Percentiles rank a stretch among this genome's conserved stretches.
Evolutionary conservation across 2,888 invertebrate species (phyloP).

Genomic region (Nesidiocoris tenuis): DNA sequence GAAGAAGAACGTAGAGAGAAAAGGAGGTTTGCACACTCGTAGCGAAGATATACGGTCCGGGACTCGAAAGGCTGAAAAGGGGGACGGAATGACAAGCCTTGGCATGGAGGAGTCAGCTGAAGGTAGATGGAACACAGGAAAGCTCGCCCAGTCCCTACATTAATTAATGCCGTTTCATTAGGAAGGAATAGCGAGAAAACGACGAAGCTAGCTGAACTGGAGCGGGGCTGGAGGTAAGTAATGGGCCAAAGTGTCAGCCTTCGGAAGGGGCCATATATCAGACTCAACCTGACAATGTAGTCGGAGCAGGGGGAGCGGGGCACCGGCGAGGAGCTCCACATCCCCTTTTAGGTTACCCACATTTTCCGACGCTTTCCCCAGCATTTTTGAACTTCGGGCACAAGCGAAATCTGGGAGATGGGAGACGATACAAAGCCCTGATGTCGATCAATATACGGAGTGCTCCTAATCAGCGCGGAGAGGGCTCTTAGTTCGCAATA

Average conservation of each 20-base stretch:
- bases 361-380: not conserved
- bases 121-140: slow-evolving; percentile 1
- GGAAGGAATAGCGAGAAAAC: slow-evolving; percentile 11
- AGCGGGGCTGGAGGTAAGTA: slow-evolving; percentile 17
- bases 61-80: not conserved
- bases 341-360: not conserved
- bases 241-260: slow-evolving; percentile 37
- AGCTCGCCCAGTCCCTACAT: slow-evolving; percentile 15
- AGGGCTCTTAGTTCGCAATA: no score
- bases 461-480: no score
- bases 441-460: no score
- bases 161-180: slow-evolving; percentile 43
- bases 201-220: not conserved
- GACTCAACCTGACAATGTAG: slow-evolving; percentile 43
- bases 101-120: slow-evolving; percentile 10
- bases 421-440: no score
- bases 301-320: no score
- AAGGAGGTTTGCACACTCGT: not conserved
- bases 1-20: slow-evolving; percentile 31
- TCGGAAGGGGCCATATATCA: slow-evolving; percentile 36
- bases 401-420: no score
- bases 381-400: no score
- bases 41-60: not conserved
- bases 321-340: not conserved
- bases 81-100: not conserved